phyloP scores from a whole-genome alignment of 2,888 invertebrate genomes.

The Erebia ligea region DNA sequence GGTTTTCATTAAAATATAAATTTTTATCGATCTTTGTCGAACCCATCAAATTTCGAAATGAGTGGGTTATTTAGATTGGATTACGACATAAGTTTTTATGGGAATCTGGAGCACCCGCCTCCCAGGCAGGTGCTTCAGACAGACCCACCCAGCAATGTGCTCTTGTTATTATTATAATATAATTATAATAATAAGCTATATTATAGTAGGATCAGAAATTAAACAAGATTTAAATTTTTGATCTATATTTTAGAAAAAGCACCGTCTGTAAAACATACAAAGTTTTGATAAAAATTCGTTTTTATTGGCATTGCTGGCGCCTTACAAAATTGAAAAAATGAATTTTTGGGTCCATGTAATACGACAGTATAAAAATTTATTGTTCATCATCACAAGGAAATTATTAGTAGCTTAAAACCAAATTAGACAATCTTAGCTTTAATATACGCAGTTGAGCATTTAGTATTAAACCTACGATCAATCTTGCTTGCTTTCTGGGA shows the following conservation, averaged over 20 bases:
- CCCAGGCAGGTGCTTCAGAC: no score
- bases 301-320: slow-evolving; percentile 73
- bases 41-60: no score
- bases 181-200: not conserved
- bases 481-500: slow-evolving; percentile 28
- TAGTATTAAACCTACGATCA: slow-evolving; percentile 52
- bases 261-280: slow-evolving; percentile 82
- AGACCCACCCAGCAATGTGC: no score
- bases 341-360: slow-evolving; percentile 55
- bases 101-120: no score
- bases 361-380: slow-evolving; percentile 69
- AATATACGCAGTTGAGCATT: slow-evolving; percentile 71
- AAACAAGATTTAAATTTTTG: slow-evolving; percentile 44
- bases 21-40: no score
- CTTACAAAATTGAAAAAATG: slow-evolving; percentile 73
- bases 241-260: slow-evolving; percentile 80
- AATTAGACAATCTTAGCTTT: slow-evolving; percentile 44
- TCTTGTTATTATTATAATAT: no score
- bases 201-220: slow-evolving; percentile 14
- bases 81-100: no score
- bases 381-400: slow-evolving; percentile 49
- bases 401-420: slow-evolving; percentile 38
- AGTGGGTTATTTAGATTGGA: no score
- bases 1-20: no score
- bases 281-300: slow-evolving; percentile 67